Base-by-base conservation (phyloP, 2,888 invertebrate species). In the Therioaphis trifolii region DNA sequence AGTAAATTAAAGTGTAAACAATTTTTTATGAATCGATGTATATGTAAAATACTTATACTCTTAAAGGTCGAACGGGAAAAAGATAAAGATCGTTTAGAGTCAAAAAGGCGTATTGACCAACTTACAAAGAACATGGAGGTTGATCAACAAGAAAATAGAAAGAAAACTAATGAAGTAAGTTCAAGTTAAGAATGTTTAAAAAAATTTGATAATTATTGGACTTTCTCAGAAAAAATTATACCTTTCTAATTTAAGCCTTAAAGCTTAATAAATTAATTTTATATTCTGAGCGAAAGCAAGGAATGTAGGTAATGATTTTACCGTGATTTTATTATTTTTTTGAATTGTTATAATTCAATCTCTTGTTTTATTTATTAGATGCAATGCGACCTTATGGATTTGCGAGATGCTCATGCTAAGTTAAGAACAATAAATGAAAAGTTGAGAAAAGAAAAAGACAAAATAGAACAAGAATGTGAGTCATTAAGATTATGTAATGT, bases 351-450 rank as follows among this genome's bases (percentile, higher is more conserved):
- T 35, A 35, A 35, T n/a, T 52, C 7, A 52, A 52, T 2, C 9
- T n/a, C 18, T 49, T 52, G 27, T 66, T 61, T 29, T 84, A 71
- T 58, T 82, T 85, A 85, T 21, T 86, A 96, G 90, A 88, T 96
- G 71, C 96, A 96, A 88, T 95, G 95, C 88, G 96, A 97, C 89
- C 89, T 97, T 69, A 89, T 96, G 78, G 97, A 97, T 89, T 89
- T 97, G 77, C 91, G 96, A 40, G 97, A 97, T 89, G 96, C 96
- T 27, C 96, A 97, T 88, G 96, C 96, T 2, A 96, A 96, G 88
- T 89, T 97, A 86, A 91, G 96, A 84, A 96, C 96, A 5, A 95
- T 96, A 43, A 96, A 96, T 88, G 97, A 97, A 88, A 96, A 96
- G 88, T 90, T 97, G 86, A 91, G 96, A 75, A 91, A 96, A 55